Evolutionary conservation across 2,888 invertebrate genomes (phyloP).

Genomic region (Atethmia centrago): DNA sequence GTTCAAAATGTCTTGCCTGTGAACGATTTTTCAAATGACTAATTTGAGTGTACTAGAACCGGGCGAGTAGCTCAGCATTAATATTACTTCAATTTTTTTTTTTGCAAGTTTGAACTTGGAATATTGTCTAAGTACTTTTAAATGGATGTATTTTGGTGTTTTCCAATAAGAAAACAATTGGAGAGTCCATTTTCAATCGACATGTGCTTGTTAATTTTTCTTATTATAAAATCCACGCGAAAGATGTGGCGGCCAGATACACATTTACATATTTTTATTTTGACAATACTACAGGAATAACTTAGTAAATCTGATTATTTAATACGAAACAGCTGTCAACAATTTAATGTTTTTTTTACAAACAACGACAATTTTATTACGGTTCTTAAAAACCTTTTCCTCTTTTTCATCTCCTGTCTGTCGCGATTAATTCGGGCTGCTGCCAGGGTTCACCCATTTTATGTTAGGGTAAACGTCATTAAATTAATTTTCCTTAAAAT

Average conservation of each 20-base stretch:
- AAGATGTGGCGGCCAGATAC: neutral
- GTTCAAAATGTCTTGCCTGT: conserved; percentile 1
- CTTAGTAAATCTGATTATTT: conserved; percentile 17
- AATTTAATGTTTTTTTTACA: conserved; percentile 16
- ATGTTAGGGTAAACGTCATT: conserved; percentile 47
- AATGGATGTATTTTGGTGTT: neutral
- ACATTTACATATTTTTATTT: neutral
- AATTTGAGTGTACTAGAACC: neutral
- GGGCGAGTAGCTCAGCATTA: neutral
- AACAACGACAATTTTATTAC: conserved; percentile 52
- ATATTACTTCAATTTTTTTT: neutral
- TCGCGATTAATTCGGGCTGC: conserved; percentile 45
- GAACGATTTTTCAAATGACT: neutral
- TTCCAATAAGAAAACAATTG: neutral
- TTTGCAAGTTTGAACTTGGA: neutral
- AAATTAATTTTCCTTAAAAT: conserved; percentile 46
- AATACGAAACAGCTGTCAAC: conserved; percentile 23
- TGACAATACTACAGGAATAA: neutral
- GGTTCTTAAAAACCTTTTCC: conserved; percentile 52
- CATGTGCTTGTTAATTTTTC: neutral
- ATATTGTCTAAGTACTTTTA: neutral
- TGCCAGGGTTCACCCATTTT: conserved; percentile 34
- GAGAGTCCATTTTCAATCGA: neutral
- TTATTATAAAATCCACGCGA: neutral
- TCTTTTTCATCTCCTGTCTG: conserved; percentile 57